A percentile compares a stretch with the other conserved stretches of the same genome.
Evolutionary conservation across 2,113 vertebrate genomes (phyloP).

Genomic region (Saccopteryx bilineata): DNA sequence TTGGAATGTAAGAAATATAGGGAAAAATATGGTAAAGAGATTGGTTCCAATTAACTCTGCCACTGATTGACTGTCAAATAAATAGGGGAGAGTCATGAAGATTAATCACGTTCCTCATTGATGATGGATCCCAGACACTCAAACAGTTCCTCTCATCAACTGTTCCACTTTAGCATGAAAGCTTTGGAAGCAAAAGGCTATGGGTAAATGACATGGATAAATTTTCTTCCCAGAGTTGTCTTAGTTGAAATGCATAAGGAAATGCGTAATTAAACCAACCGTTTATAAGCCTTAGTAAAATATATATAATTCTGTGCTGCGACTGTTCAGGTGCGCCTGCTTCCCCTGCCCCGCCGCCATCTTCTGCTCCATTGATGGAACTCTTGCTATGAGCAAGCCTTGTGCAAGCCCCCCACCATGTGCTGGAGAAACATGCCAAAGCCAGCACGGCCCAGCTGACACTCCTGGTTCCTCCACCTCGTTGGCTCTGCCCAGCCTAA

Average conservation of each 20-base stretch:
- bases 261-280: not conserved
- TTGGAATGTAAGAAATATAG: not conserved
- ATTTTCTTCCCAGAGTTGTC: conserved; percentile 16
- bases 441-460: fast-evolving
- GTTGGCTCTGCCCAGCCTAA: no score
- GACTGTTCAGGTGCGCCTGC: not conserved
- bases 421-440: not conserved
- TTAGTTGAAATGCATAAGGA: conserved; percentile 13
- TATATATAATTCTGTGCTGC: not conserved
- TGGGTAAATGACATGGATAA: not conserved
- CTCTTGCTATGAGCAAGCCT: not conserved
- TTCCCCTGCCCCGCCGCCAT: fast-evolving
- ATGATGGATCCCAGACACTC: not conserved
- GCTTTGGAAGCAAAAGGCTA: not conserved
- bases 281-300: not conserved
- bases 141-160: not conserved
- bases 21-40: conserved; percentile 45
- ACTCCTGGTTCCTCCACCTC: not conserved
- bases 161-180: not conserved
- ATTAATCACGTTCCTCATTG: not conserved
- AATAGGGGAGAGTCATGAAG: not conserved
- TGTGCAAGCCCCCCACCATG: not conserved
- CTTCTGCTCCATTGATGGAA: not conserved
- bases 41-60: conserved; percentile 2
- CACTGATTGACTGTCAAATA: conserved; percentile 37